Base-by-base conservation (phyloP, 2,888 invertebrate genomes). In the Proisotoma minuta region DNA sequence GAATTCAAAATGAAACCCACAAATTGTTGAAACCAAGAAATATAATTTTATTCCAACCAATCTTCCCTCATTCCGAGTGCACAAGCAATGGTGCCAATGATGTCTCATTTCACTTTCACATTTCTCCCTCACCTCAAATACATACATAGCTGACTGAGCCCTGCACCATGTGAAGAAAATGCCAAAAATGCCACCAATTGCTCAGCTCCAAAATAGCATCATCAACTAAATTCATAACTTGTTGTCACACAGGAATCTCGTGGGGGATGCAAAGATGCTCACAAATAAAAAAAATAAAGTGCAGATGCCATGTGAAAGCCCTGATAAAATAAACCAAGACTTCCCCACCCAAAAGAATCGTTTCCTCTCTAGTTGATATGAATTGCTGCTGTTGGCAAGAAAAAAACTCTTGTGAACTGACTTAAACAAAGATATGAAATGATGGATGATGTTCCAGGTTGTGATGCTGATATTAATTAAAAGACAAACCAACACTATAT, bases 381-480 rank as follows among this genome's bases (percentile, higher is more conserved):
- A n/a, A n/a, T n/a, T n/a, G n/a, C n/a, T n/a, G n/a, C n/a, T n/a
- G n/a, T n/a, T n/a, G n/a, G n/a, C n/a, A n/a, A n/a, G n/a, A n/a
- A n/a, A n/a, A n/a, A n/a, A n/a, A n/a, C n/a, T n/a, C n/a, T n/a
- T n/a, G n/a, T n/a, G n/a, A n/a, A n/a, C n/a, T n/a, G n/a, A n/a
- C n/a, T 50, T 51, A 56, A 51, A 58, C 34, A 51, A 54, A 63
- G 65, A 70, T 68, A 68, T 27, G 62, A 66, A 57, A 69, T 71
- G 71, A 71, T 71, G 69, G 71, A 71, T 71, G 66, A 65, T 69
- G 63, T 69, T 64, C 64, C 62, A 57, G 61, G 57, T 48, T 57
- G 65, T 60, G 63, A 65, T 61, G 68, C 58, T 66, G 65, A 67
- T 68, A 67, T 67, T 71, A 71, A 71, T 71, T 71, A 71, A 71